Evolutionary conservation across 2,888 invertebrate genomes (phyloP).

Genomic region (Cataglyphis livida): DNA sequence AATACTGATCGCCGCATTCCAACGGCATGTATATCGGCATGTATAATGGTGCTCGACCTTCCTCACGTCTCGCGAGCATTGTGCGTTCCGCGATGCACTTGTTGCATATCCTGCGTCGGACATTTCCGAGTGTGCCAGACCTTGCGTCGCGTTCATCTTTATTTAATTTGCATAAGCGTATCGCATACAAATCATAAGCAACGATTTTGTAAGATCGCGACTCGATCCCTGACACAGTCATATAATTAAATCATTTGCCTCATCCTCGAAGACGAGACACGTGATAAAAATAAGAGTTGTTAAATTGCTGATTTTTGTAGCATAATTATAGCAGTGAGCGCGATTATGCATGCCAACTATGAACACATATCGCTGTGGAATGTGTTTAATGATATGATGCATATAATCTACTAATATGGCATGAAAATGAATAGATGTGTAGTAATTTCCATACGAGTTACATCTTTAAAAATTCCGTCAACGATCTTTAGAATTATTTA

Average conservation of each 20-base stretch:
- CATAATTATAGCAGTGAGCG: not conserved
- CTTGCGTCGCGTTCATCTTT: not conserved
- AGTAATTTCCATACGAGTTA: not conserved
- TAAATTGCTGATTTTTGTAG: not conserved
- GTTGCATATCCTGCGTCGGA: not conserved
- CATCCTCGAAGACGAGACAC: not conserved
- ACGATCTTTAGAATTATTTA: not conserved
- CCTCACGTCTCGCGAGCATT: not conserved
- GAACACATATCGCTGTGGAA: not conserved
- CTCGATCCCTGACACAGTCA: not conserved
- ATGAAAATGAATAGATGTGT: not conserved
- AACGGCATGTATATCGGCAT: not conserved
- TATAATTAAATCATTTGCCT: not conserved
- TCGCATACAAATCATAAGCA: no score
- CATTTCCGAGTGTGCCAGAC: not conserved
- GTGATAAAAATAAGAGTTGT: constrained; percentile 18
- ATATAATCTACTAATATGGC: not conserved
- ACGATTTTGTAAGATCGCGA: not conserved
- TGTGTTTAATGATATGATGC: constrained; percentile 29
- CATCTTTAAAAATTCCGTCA: not conserved
- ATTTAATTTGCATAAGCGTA: not conserved
- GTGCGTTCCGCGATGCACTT: not conserved
- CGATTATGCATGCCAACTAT: not conserved
- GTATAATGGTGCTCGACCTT: not conserved
- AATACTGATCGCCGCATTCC: constrained; percentile 18